Evolutionary conservation across 2,113 vertebrate genomes (phyloP), one percentile per base, ranked within the genome.

Genomic region (Gulo gulo): DNA sequence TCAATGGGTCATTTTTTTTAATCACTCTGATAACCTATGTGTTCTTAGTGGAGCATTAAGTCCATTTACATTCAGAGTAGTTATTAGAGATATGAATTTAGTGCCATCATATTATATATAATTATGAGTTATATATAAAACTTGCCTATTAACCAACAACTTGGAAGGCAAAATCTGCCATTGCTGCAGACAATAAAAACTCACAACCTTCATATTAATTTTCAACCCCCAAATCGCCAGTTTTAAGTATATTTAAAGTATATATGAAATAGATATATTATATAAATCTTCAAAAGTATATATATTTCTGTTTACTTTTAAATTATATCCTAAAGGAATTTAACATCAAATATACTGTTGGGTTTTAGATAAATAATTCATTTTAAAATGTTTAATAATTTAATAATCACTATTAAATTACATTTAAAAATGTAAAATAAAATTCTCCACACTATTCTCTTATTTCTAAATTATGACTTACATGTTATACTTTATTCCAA

Each of bases 401-500:
- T 55, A 55, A 55, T 55, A 18, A 55, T 55, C 52, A 55, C 6
- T 55, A 55, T 55, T 55, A 55, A 55, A 55, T 55, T 55, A 18
- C 50, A 90, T 86, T 95, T 89, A 15, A 81, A 97, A 92, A 79
- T 59, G 11, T 65, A 94, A 88, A 88, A 59, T 52, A 59, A 91
- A 95, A 95, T 89, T 67, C 13, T 26, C 9, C 31, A 91, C 0
- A 61, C 23, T 90, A 79, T 3, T 65, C 9, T 78, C 61, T 96
- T 78, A 82, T 16, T 81, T 61, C 14, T 85, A 95, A 94, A 45
- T 95, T 93, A 85, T 50, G 36, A 71, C 14, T 36, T 73, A 36
- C 29, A 88, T 47, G 29, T 52, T 23, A 61, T 34, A 92, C 52
- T 84, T 91, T 47, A 82, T 79, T 94, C 31, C 15, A 93, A 93